These are phyloP conservation scores for Drosophila elegans DNA, from an alignment of 1,140 invertebrate genomes.

Conservation along the genomic window DNA sequence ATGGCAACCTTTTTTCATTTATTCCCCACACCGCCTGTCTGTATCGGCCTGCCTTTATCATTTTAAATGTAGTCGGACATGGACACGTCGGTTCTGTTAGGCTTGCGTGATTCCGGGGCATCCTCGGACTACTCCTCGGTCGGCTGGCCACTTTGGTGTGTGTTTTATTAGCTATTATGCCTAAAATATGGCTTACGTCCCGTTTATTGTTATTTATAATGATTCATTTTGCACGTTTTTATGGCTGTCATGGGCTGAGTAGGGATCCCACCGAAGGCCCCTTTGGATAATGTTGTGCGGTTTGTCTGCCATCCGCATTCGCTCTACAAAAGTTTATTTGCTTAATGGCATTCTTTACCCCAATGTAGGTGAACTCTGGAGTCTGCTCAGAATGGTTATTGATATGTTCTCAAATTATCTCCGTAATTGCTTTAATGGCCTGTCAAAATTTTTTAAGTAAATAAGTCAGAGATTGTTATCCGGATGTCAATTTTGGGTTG, in stretches of 20 bases:
- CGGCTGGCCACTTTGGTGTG: constrained; percentile 62
- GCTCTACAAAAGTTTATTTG: constrained; percentile 46
- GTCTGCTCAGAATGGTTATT: constrained; percentile 17
- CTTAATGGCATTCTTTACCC: constrained; percentile 32
- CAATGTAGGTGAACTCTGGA: neutral
- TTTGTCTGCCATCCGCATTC: constrained; percentile 48
- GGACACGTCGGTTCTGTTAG: constrained; percentile 68
- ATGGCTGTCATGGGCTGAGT: constrained; percentile 63
- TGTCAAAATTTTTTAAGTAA: constrained; percentile 15
- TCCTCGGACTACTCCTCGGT: constrained; percentile 26
- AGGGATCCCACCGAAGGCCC: constrained; percentile 38
- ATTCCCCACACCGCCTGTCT: constrained; percentile 27
- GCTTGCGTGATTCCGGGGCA: constrained; percentile 66
- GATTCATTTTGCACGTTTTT: constrained; percentile 79
- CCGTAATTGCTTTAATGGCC: constrained; percentile 30
- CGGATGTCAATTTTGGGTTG: neutral
- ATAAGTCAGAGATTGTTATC: neutral
- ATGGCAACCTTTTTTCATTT: constrained; percentile 39
- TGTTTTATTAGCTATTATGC: constrained; percentile 81
- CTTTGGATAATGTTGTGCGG: constrained; percentile 46
- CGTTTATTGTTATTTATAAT: constrained; percentile 81
- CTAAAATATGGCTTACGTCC: constrained; percentile 79
- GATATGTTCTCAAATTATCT: constrained; percentile 48
- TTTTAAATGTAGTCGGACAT: constrained; percentile 73
- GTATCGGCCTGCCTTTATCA: constrained; percentile 67